Base-by-base conservation (phyloP, 1,140 invertebrate genomes). In the Hylyphantes graminicola region DNA sequence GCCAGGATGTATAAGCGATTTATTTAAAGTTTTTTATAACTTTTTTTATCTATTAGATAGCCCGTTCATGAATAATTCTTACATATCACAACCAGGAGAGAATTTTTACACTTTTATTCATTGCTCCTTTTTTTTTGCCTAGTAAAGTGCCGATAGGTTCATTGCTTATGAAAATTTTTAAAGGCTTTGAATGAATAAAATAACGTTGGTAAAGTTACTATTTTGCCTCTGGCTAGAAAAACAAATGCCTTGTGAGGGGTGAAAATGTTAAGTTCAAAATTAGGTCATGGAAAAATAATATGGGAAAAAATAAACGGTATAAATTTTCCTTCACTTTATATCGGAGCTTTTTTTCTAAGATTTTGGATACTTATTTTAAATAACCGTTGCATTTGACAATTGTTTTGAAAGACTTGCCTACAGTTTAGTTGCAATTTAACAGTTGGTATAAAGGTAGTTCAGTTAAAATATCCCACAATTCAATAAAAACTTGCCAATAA, bases 61-160 rank as follows among this genome's bases (percentile, higher is more conserved):
- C 35, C 35, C 65, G 48, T 68, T 68, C 65, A 68, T 68, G 65
- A 68, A 68, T 68, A 68, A 68, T 68, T 68, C 65, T 50, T 68
- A 50, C 65, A 68, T 68, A 68, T 68, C 65, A 50, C 35, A 50
- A 50, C 48, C 13, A 68, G 65, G 15, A 35, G 21, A 68, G 51
- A 48, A 51, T 68, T 68, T 67, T 68, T 68, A 13, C 65, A 50
- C 51, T 68, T 68, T 68, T 68, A 68, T 68, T 68, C 65, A 68
- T 68, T 68, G 65, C 65, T 50, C 48, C 51, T 35, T 35, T 68
- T 68, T n/a, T 68, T n/a, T n/a, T n/a, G n/a, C 35, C 35, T 68
- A 68, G 51, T 21, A 68, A 68, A 68, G 65, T 68, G 65, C 65
- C 51, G 65, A 68, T 68, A 50, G 65, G 65, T 68, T 68, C 65